Conservation (phyloP, 1,140 invertebrate species). For the Nasonia giraulti region DNA sequence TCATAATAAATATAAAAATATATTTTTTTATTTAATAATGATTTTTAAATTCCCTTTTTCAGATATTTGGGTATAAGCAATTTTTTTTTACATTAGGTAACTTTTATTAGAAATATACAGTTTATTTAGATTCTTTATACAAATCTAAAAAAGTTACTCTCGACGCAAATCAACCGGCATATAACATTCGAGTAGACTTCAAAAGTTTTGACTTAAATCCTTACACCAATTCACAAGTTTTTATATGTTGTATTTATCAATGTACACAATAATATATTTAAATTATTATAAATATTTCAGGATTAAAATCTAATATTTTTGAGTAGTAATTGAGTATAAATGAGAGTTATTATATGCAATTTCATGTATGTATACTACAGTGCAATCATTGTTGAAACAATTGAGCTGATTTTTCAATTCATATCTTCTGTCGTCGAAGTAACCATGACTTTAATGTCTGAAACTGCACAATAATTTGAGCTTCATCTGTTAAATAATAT, state of each 20-base stretch:
- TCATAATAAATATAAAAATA: too few species aligned
- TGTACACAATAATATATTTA: conserved; percentile 20
- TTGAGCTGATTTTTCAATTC: background rate
- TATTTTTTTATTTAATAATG: conserved; percentile 10
- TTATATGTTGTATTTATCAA: background rate
- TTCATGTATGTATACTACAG: background rate
- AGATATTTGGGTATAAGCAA: background rate
- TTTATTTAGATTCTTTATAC: conserved; percentile 58
- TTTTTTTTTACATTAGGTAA: conserved; percentile 50
- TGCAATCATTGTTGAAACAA: background rate
- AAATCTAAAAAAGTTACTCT: conserved; percentile 53
- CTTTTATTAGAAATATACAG: conserved; percentile 69
- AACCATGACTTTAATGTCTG: background rate
- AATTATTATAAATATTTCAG: background rate
- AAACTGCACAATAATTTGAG: background rate
- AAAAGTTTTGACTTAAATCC: background rate
- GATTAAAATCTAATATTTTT: conserved; percentile 13
- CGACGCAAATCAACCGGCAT: conserved; percentile 13
- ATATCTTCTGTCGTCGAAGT: background rate
- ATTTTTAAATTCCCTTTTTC: background rate
- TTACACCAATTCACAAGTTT: conserved; percentile 11
- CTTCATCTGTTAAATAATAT: background rate
- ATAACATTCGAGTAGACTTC: conserved; percentile 16
- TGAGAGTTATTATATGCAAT: background rate
- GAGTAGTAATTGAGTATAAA: background rate